These are phyloP conservation scores for Himalopsyche anomala DNA, from an alignment of 2,888 invertebrate species.

Conservation along the genomic window DNA sequence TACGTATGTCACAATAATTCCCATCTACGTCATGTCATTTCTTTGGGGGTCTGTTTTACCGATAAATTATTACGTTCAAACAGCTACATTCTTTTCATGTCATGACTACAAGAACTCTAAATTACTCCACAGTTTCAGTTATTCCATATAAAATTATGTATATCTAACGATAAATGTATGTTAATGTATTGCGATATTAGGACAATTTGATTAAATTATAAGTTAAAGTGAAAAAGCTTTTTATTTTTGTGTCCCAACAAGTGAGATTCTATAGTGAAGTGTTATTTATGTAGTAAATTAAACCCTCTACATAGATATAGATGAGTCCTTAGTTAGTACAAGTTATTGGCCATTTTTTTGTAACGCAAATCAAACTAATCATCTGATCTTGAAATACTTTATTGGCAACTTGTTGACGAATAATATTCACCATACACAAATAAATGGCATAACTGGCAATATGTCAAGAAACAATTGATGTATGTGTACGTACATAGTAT, in stretches of 20 bases:
- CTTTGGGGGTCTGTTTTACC: constrained; percentile 51
- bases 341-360: too few relatives aligned
- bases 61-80: constrained; percentile 50
- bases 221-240: constrained; percentile 43
- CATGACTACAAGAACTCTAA: constrained; percentile 26
- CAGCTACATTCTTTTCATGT: constrained; percentile 12
- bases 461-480: too few relatives aligned
- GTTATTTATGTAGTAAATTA: too few relatives aligned
- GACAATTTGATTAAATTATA: constrained; percentile 50
- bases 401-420: too few relatives aligned
- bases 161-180: constrained; percentile 12
- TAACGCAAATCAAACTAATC: too few relatives aligned
- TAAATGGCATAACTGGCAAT: too few relatives aligned
- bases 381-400: too few relatives aligned
- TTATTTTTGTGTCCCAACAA: constrained; percentile 39
- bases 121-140: constrained; percentile 10
- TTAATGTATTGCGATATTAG: constrained; percentile 44
- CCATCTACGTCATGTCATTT: constrained; percentile 52
- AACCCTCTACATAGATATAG: too few relatives aligned
- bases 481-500: too few relatives aligned
- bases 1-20: constrained; percentile 53
- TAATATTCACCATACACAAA: too few relatives aligned
- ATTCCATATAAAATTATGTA: constrained; percentile 40
- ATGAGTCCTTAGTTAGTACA: too few relatives aligned
- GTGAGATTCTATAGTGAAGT: constrained; percentile 29